Conservation (phyloP, 2,113 vertebrate species). For the Pimephales promelas region DNA sequence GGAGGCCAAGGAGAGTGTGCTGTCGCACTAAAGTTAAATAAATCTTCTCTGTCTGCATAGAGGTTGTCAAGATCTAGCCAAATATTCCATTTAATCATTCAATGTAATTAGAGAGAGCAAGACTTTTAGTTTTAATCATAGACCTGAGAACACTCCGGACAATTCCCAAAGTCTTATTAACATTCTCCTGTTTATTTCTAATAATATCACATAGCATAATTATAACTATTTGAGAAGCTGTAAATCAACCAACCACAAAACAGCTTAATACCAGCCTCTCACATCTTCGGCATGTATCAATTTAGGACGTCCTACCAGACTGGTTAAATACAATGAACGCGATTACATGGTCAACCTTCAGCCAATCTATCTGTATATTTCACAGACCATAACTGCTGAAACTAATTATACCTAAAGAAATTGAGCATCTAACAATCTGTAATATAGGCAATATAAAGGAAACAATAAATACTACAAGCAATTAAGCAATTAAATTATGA, state of each 20-base stretch:
- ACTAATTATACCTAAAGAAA: too few species aligned
- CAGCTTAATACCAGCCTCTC: not conserved
- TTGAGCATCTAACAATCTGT: too few species aligned
- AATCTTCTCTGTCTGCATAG: constrained; percentile 11
- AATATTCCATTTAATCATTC: constrained; percentile 24
- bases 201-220: not conserved
- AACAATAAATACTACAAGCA: not conserved
- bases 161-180: not conserved
- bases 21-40: constrained; percentile 10
- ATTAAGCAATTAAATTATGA: not conserved
- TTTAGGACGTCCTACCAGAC: not conserved
- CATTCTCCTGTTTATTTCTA: not conserved
- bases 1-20: not conserved
- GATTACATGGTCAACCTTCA: not conserved
- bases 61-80: constrained; percentile 12
- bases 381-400: not conserved
- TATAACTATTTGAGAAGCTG: not conserved
- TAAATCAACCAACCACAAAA: not conserved
- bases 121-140: not conserved
- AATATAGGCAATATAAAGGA: not conserved
- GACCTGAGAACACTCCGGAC: not conserved
- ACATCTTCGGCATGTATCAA: not conserved
- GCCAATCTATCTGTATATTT: not conserved
- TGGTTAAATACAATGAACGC: not conserved
- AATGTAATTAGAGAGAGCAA: constrained; percentile 19